Percentiles rank a stretch among this genome's conserved stretches.
Evolutionary conservation across 2,797 vertebrate genomes (phyloP).

Genomic region (Cheirogaleus major): DNA sequence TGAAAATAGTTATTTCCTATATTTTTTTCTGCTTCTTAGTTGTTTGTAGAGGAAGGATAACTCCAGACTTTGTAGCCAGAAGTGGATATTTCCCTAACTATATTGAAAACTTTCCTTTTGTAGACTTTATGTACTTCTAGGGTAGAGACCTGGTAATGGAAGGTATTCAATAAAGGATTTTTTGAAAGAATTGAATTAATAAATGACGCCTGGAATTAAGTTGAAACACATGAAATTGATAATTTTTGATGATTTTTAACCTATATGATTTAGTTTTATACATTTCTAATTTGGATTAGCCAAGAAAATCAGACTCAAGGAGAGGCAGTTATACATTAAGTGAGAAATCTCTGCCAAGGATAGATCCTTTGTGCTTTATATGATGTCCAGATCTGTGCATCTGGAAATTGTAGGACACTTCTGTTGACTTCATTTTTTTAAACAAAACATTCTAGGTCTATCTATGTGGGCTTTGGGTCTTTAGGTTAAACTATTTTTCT

Average conservation of each 20-base stretch:
- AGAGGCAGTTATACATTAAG: background rate
- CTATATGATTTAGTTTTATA: background rate
- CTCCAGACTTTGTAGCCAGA: background rate
- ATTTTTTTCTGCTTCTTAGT: slow-evolving; percentile 20
- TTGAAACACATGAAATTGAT: background rate
- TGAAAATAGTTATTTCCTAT: slow-evolving; percentile 18
- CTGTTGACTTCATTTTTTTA: background rate
- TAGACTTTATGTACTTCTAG: background rate
- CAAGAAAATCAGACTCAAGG: background rate
- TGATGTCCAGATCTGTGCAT: background rate
- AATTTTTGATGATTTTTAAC: background rate
- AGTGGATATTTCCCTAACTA: background rate
- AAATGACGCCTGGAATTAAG: background rate
- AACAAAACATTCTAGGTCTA: background rate
- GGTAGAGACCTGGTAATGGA: background rate
- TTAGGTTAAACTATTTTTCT: background rate
- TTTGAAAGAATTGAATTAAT: background rate
- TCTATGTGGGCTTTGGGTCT: background rate
- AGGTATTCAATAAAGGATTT: background rate
- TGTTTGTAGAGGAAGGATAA: slow-evolving; percentile 15
- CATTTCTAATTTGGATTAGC: background rate
- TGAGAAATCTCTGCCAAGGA: background rate
- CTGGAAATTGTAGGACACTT: background rate
- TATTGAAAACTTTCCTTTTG: background rate
- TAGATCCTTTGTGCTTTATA: background rate